phyloP scores from a whole-genome alignment of 2,797 vertebrate species.

The Pempheris klunzingeri region DNA sequence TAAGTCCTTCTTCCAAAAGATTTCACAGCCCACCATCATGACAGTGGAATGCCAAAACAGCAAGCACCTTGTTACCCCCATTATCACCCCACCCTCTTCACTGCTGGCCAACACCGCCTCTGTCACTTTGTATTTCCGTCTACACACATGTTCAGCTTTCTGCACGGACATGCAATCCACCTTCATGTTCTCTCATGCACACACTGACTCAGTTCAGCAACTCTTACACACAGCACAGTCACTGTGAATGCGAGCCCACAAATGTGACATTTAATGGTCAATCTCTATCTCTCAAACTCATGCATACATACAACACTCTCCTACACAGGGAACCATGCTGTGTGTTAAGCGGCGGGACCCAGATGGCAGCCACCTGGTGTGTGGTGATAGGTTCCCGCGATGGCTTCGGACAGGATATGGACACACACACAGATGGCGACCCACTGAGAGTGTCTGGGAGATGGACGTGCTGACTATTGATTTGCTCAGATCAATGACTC shows the following conservation, averaged over 20 bases:
- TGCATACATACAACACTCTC: slow-evolving; percentile 67
- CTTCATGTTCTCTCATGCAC: slow-evolving; percentile 24
- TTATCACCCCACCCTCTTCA: slow-evolving; percentile 51
- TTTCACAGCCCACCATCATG: slow-evolving; percentile 30
- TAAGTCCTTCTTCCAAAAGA: slow-evolving; percentile 23
- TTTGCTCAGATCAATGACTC: slow-evolving; percentile 86
- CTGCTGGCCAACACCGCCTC: slow-evolving; percentile 10
- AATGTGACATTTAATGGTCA: slow-evolving; percentile 70
- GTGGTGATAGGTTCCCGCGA: slow-evolving; percentile 73
- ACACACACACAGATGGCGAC: slow-evolving; percentile 81
- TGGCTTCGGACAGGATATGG: slow-evolving; percentile 72
- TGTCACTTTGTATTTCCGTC: slow-evolving; percentile 12
- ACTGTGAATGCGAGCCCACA: slow-evolving; percentile 62
- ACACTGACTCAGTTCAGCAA: slow-evolving; percentile 28
- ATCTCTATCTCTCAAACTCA: slow-evolving; percentile 54
- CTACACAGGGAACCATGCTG: slow-evolving; percentile 73
- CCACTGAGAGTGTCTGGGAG: slow-evolving; percentile 68
- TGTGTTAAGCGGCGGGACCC: slow-evolving; percentile 73
- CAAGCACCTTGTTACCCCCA: slow-evolving; percentile 70
- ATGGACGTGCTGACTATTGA: slow-evolving; percentile 80
- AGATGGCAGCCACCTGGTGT: slow-evolving; percentile 83
- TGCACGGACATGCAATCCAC: neutral
- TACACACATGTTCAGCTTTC: slow-evolving; percentile 3
- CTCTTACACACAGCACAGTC: slow-evolving; percentile 35
- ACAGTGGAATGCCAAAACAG: slow-evolving; percentile 43